Percentiles rank a stretch among this genome's conserved stretches.
Evolutionary conservation across 2,113 vertebrate genomes (phyloP).

Genomic region (Eretmochelys imbricata): DNA sequence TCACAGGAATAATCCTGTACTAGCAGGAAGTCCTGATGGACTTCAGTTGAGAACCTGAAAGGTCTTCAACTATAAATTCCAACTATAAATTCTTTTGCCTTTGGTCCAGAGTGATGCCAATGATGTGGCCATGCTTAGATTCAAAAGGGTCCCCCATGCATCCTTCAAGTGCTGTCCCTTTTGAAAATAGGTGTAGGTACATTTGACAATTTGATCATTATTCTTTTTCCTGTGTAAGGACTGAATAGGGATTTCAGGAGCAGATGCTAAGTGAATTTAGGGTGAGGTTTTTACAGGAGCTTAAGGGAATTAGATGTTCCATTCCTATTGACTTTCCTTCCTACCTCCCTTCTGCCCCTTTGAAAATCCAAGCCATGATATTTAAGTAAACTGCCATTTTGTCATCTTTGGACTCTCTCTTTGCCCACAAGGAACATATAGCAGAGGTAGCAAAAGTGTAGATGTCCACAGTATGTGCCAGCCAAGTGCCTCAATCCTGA

Average conservation of each 20-base stretch:
- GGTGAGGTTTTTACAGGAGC: neutral
- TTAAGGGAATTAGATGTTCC: neutral
- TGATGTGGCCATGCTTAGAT: neutral
- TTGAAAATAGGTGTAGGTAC: neutral
- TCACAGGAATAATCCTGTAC: neutral
- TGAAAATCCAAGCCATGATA: neutral
- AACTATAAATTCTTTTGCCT: neutral
- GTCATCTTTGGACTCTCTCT: neutral
- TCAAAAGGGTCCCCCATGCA: neutral
- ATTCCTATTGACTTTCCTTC: neutral
- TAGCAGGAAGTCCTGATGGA: neutral
- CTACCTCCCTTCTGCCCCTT: neutral
- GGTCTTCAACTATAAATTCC: neutral
- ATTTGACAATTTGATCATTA: neutral
- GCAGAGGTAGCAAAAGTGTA: neutral
- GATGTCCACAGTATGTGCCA: neutral
- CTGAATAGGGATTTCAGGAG: neutral
- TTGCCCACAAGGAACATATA: neutral
- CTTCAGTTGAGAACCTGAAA: neutral
- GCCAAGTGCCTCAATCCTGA: neutral
- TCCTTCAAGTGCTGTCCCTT: neutral
- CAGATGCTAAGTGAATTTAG: neutral
- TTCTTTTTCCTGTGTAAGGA: neutral
- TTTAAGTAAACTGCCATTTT: neutral
- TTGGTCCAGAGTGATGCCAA: neutral